Conservation (phyloP, 2,888 invertebrate genomes). For the Belgica antarctica region DNA sequence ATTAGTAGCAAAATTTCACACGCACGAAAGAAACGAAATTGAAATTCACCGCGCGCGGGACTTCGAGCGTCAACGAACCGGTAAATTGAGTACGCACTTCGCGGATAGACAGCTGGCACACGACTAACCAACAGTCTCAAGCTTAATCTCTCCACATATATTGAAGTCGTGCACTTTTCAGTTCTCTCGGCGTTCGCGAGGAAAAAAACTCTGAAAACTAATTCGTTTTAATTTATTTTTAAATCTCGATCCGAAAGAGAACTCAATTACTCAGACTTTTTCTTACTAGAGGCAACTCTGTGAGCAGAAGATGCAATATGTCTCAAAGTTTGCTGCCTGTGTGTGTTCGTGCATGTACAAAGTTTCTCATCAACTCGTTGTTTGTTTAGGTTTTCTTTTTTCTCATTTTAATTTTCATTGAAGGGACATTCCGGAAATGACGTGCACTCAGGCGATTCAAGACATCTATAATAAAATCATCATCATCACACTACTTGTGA, state of each 20-base stretch:
- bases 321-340: not conserved
- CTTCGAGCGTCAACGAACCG: not conserved
- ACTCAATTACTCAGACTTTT: conserved; percentile 6
- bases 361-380: conserved; percentile 15
- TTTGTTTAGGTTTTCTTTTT: conserved; percentile 23
- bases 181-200: not conserved
- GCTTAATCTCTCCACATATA: conserved; percentile 21
- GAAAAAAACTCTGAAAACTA: conserved; percentile 34
- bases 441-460: not conserved
- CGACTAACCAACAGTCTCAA: conserved; percentile 25
- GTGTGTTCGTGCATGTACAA: conserved; percentile 9
- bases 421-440: not conserved
- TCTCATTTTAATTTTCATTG: conserved; percentile 10
- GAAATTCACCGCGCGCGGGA: not conserved
- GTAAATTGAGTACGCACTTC: not conserved
- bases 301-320: not conserved
- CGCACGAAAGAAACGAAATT: not conserved
- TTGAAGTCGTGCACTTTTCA: conserved; percentile 18
- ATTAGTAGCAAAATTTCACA: not conserved
- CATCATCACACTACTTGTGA: not conserved
- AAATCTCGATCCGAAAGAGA: not conserved
- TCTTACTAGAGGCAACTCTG: not conserved
- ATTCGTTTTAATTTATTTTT: conserved; percentile 39
- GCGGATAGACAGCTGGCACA: conserved; percentile 35
- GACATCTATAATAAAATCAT: not conserved